Evolutionary conservation across 1,140 invertebrate species (phyloP).

Genomic region (Reticulitermes speratus): DNA sequence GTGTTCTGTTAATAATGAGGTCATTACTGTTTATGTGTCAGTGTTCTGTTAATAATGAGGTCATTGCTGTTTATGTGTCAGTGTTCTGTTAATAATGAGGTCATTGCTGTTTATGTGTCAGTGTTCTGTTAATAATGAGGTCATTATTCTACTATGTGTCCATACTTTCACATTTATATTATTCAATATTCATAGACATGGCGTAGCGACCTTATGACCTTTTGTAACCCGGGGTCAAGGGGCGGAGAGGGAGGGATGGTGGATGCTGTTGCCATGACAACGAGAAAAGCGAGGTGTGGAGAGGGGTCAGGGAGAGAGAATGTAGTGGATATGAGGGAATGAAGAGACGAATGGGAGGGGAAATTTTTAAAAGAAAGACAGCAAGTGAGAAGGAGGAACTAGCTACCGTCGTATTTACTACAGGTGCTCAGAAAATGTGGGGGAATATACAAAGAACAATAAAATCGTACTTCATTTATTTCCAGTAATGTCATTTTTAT

Average conservation of each 20-base stretch:
- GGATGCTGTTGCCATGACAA: conserved; percentile 9
- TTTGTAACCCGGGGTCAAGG: conserved; percentile 17
- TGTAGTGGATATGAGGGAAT: neutral
- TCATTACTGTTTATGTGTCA: too few species aligned
- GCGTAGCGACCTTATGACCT: conserved; percentile 7
- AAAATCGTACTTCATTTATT: neutral
- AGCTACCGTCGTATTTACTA: neutral
- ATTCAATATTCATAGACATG: conserved; percentile 4
- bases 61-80: too few species aligned
- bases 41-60: too few species aligned
- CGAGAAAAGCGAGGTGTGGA: neutral
- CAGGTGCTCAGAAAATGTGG: neutral
- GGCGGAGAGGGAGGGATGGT: neutral
- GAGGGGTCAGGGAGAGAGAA: neutral
- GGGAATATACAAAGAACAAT: neutral
- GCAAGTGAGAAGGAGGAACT: neutral
- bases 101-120: too few species aligned
- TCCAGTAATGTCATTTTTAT: neutral
- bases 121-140: too few species aligned
- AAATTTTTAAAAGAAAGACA: neutral
- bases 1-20: too few species aligned
- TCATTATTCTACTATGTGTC: neutral
- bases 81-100: too few species aligned
- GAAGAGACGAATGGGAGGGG: neutral
- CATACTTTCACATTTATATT: neutral